phyloP scores from a whole-genome alignment of 2,113 vertebrate genomes.

The Xenus cinereus region DNA sequence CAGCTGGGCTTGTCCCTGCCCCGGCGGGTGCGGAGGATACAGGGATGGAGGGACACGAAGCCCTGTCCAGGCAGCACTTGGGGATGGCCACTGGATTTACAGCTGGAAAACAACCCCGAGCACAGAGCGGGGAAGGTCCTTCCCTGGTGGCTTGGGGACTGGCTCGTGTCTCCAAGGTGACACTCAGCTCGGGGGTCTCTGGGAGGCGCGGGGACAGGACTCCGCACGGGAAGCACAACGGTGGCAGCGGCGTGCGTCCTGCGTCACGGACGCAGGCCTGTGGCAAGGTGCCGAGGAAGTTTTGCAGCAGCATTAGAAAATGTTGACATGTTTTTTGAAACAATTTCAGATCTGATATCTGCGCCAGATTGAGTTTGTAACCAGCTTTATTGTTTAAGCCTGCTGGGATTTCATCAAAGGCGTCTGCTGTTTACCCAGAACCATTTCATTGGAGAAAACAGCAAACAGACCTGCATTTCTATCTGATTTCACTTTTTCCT shows the following conservation, averaged over 20 bases:
- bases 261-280: neutral
- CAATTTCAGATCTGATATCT: constrained; percentile 86
- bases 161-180: neutral
- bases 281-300: constrained; percentile 66
- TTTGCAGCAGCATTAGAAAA: constrained; percentile 76
- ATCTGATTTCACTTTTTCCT: constrained; percentile 81
- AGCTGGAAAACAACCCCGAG: neutral
- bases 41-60: neutral
- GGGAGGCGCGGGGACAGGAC: neutral
- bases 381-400: constrained; percentile 86
- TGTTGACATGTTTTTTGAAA: constrained; percentile 82
- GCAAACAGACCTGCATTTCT: constrained; percentile 82
- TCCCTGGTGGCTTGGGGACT: neutral
- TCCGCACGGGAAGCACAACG: neutral
- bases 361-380: constrained; percentile 83
- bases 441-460: constrained; percentile 82
- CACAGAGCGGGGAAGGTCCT: accelerated
- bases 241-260: neutral
- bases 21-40: neutral
- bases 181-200: accelerated
- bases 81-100: neutral
- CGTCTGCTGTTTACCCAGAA: constrained; percentile 83
- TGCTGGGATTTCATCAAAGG: constrained; percentile 85
- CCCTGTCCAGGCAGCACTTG: neutral
- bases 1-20: neutral